These are phyloP conservation scores for Acronicta psi DNA, from an alignment of 2,888 invertebrate species.

Conservation along the genomic window DNA sequence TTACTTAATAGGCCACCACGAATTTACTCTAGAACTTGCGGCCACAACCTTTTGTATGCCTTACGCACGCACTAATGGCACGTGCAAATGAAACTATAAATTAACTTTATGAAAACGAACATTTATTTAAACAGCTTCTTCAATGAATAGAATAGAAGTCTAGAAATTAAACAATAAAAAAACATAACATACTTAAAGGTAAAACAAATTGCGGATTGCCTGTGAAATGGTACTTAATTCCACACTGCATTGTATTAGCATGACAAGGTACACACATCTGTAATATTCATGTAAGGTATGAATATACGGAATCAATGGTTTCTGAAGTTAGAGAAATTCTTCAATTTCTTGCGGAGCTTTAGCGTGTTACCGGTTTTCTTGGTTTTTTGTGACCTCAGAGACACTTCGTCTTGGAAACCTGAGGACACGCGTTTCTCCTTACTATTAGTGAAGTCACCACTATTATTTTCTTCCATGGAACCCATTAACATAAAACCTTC, in stretches of 20 bases:
- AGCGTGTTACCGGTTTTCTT: constrained; percentile 45
- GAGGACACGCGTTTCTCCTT: constrained; percentile 46
- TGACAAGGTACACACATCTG: constrained; percentile 31
- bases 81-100: constrained; percentile 22
- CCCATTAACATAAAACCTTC: constrained; percentile 50
- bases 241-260: constrained; percentile 48
- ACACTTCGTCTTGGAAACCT: constrained; percentile 38
- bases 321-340: constrained; percentile 57
- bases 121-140: constrained; percentile 53
- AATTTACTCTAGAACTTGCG: not conserved
- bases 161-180: constrained; percentile 25
- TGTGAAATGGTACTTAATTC: constrained; percentile 28
- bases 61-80: not conserved
- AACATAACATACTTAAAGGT: constrained; percentile 45
- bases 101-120: constrained; percentile 49
- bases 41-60: not conserved
- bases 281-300: constrained; percentile 20
- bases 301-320: constrained; percentile 33
- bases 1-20: not conserved
- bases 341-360: constrained; percentile 60
- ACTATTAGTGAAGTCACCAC: constrained; percentile 21
- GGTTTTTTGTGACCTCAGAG: constrained; percentile 26
- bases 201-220: constrained; percentile 41
- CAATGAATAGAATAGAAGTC: constrained; percentile 43
- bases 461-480: constrained; percentile 46